A percentile compares a stretch with the other conserved stretches of the same genome.
These are phyloP conservation scores for Deladenus siricidicola DNA, from an alignment of 2,888 invertebrate species.

Conservation along the genomic window DNA sequence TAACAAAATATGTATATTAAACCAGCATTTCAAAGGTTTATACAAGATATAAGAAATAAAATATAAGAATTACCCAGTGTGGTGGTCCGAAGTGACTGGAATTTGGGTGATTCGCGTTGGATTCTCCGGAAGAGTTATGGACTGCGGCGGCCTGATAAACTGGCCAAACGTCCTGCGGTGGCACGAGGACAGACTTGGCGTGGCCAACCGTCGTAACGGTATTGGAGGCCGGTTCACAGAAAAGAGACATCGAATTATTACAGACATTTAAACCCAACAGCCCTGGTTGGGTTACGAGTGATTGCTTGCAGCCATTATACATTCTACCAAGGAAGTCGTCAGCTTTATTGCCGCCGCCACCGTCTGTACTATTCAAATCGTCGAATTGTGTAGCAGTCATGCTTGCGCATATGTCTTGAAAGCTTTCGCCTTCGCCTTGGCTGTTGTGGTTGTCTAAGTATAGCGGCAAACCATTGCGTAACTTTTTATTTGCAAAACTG, in stretches of 20 bases:
- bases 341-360: constrained; percentile 4
- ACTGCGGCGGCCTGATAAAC: background rate
- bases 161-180: background rate
- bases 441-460: background rate
- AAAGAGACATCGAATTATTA: constrained; percentile 11
- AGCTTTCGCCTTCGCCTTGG: background rate
- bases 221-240: constrained; percentile 19
- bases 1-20: too few relatives aligned
- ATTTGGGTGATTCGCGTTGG: background rate
- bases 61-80: constrained; percentile 6
- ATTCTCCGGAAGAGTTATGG: background rate
- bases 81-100: constrained; percentile 2
- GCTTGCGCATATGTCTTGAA: background rate
- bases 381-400: background rate
- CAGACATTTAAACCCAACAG: background rate
- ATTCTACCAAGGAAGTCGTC: background rate
- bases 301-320: background rate
- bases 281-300: background rate
- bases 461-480: too few relatives aligned
- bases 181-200: constrained; percentile 13
- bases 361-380: background rate
- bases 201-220: constrained; percentile 4
- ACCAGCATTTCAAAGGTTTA: too few relatives aligned
- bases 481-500: too few relatives aligned
- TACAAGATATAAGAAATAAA: background rate